Base-by-base conservation (phyloP, 2,888 invertebrate genomes). In the Ametastegia equiseti region DNA sequence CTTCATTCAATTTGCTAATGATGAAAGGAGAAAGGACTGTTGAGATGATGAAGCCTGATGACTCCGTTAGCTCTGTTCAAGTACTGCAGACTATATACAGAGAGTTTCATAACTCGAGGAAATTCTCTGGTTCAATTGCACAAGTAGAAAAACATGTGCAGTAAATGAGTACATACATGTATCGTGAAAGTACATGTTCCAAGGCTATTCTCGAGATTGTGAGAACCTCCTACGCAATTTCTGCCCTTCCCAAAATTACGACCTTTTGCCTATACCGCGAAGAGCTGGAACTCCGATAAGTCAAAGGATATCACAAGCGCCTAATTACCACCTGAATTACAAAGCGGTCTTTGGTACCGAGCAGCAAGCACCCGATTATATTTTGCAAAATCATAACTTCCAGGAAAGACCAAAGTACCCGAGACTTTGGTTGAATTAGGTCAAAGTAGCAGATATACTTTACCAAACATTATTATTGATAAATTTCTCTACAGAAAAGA, bases 311-410 rank as follows among this genome's bases (percentile, higher is more conserved):
- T 42, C 39, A 39, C 42, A 23, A 23, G 69, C 11, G 42, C 30
- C 42, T 71, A 71, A 71, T 71, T 71, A 45, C 71, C 23, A 71
- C 71, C 23, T 45, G 54, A 75, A 75, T 71, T 71, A 71, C 47
- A 71, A 71, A 45, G 9, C 45, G 33, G 5, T 54, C 13, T 75
- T 75, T n/a, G 50, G 33, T 19, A 50, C n/a, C n/a, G n/a, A n/a
- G n/a, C n/a, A n/a, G n/a, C 36, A 75, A 19, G 30, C 50, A 19
- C 11, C 27, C 6, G 19, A 15, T 23, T 36, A 30, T 54, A 36
- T 50, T n/a, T 33, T 54, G 19, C 19, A n/a, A 13, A 75, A 75
- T 33, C 23, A 33, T 45, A 19, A 33, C 54, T 47, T 36, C 7
- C 23, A 71, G 27, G 45, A 47, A 45, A 13, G 23, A 71, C 23